Evolutionary conservation across 2,888 invertebrate species (phyloP), one percentile per base, ranked within the genome.

Genomic region (Pegoplata infirma): DNA sequence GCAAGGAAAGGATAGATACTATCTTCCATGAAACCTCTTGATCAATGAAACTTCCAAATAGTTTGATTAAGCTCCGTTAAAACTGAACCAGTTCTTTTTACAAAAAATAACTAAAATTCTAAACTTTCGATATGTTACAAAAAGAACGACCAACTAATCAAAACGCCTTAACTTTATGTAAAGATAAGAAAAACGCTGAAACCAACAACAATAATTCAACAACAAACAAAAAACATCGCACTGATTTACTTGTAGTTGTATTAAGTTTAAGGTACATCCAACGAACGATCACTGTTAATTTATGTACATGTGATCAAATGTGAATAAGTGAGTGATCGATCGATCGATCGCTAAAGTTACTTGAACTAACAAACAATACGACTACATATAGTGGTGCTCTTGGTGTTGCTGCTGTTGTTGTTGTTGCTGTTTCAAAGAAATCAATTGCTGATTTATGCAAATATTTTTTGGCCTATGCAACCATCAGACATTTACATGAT

Each of bases 371-470:
- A n/a, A n/a, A n/a, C n/a, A n/a, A 25, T 44, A 16, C 16, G 21
- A 51, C n/a, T 40, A n/a, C n/a, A 23, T 14, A n/a, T n/a, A n/a
- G n/a, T n/a, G n/a, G n/a, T 51, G 49, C 61, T 68, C 56, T 28
- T 63, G 63, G 2, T 64, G 46, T 32, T 74, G 55, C 28, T 66
- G 47, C 17, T 28, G 23, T 44, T 51, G 14, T 19, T 56, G 36
- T 51, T 58, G 56, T 61, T n/a, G n/a, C n/a, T n/a, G n/a, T n/a
- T n/a, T 44, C 49, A 46, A 77, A 56, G 55, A 74, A 79, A 63
- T 75, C 74, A 79, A 71, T 71, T 75, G 79, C 79, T 79, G 79
- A 79, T 79, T 75, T 79, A 79, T 79, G 79, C 75, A 75, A 79
- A 79, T 75, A 71, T 46, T 51, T 71, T 44, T 66, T 79, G 79